Base-by-base conservation (phyloP, 2,888 invertebrate genomes). In the Hylaea fasciaria region DNA sequence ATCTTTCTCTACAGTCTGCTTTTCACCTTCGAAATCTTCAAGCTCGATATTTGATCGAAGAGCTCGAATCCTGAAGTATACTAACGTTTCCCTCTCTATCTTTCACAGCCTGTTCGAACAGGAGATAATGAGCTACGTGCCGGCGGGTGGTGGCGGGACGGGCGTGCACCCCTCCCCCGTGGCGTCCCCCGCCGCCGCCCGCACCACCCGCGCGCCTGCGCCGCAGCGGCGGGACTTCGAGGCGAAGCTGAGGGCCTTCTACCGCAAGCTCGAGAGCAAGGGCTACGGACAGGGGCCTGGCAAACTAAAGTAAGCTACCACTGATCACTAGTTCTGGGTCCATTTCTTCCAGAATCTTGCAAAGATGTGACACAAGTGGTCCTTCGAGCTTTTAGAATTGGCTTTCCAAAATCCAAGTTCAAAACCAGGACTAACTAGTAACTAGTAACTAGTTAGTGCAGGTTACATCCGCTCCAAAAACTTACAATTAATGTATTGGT, bases 51-150 rank as follows among this genome's bases (percentile, higher is more conserved):
- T n/a, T n/a, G n/a, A n/a, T n/a, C n/a, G n/a, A n/a, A n/a, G n/a
- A n/a, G n/a, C n/a, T 22, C 3, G 22, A 22, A 22, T 22, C 5
- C 5, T 32, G 9, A 32, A 32, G 10, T 7, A 2, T 10, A 32
- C 9, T 37, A 37, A 37, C 37, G 4, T 37, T 37, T 45, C 13
- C 49, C 17, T 60, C 59, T 60, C 54, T 45, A 0, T 60, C 60
- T 55, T 50, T 50, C 46, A 17, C 94, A 98, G 98, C 94, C 95
- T 98, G 79, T 98, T 98, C 93, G 98, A 99, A 91, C 97, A 98
- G 94, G 98, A 98, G 94, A 98, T 98, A 82, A 98, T 98, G 98
- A 98, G 98, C 75, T 98, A 98, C 92, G 97, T 98, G 80, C 98
- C 97, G 66, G 94, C 94, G 66, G 81, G 86, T 53, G 83, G 83